Evolutionary conservation across 2,888 invertebrate species (phyloP).

Genomic region (Athalia circularis): DNA sequence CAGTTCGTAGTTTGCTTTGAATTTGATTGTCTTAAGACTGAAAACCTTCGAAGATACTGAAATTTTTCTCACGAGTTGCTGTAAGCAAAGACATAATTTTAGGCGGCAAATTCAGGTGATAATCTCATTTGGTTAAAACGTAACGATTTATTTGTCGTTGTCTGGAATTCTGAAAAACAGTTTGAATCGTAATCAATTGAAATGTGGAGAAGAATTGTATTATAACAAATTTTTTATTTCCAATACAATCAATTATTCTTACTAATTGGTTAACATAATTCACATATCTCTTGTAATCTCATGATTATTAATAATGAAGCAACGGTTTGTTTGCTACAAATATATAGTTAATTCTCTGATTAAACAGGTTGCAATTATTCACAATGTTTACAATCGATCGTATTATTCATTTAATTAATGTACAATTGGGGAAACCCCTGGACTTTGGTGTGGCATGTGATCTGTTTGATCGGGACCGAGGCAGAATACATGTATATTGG

Average conservation of each 20-base stretch:
- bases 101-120: no score
- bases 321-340: constrained; percentile 5
- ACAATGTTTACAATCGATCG: constrained; percentile 9
- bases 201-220: not conserved
- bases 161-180: no score
- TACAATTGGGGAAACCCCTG: constrained; percentile 6
- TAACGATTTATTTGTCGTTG: no score
- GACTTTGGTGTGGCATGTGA: no score
- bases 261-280: constrained; percentile 8
- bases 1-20: no score
- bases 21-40: no score
- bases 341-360: constrained; percentile 4
- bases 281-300: constrained; percentile 14
- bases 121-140: no score
- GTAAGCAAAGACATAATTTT: no score
- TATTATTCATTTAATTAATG: constrained; percentile 10
- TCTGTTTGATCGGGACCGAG: not conserved
- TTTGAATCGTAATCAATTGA: not conserved
- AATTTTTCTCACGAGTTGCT: no score
- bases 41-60: no score
- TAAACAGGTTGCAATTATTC: constrained; percentile 8
- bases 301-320: not conserved
- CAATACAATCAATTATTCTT: constrained; percentile 13
- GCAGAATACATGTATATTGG: constrained; percentile 12
- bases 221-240: constrained; percentile 25